Percentiles rank a stretch among this genome's conserved stretches.
These are phyloP conservation scores for Turdus rufiventris DNA, from an alignment of 2,113 vertebrate genomes.

Conservation along the genomic window DNA sequence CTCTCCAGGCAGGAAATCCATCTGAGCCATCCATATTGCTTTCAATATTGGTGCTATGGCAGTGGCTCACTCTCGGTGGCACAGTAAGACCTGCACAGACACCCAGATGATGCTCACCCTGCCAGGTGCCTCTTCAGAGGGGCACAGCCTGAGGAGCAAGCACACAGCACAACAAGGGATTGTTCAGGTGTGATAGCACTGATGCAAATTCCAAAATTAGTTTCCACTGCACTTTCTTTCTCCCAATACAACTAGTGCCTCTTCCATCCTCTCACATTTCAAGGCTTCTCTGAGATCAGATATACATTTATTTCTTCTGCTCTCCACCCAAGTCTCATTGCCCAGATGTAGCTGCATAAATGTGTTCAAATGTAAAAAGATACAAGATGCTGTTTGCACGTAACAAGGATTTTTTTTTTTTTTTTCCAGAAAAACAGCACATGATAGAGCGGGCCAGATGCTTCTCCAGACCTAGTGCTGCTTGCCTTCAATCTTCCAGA, in stretches of 20 bases:
- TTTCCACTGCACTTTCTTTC: not conserved
- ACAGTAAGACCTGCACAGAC: not conserved
- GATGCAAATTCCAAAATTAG: not conserved
- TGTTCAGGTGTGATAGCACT: not conserved
- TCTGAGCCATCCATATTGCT: not conserved
- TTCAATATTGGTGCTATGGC: rapidly evolving
- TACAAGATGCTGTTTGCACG: not conserved
- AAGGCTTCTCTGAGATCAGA: not conserved
- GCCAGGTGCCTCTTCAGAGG: not conserved
- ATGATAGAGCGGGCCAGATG: not conserved
- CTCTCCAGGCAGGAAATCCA: not conserved
- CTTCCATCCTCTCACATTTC: not conserved
- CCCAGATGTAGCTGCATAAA: not conserved
- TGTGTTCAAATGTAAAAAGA: not conserved
- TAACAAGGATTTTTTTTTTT: not conserved
- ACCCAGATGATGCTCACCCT: rapidly evolving
- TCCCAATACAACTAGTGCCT: not conserved
- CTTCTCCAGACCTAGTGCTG: not conserved
- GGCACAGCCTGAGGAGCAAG: not conserved
- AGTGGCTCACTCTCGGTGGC: rapidly evolving
- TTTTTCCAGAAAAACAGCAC: not conserved
- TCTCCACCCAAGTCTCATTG: not conserved
- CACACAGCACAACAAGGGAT: not conserved
- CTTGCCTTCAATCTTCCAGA: not conserved
- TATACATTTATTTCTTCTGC: not conserved